Evolutionary conservation across 2,888 invertebrate species (phyloP).

Genomic region (Pyrochroa serraticornis): DNA sequence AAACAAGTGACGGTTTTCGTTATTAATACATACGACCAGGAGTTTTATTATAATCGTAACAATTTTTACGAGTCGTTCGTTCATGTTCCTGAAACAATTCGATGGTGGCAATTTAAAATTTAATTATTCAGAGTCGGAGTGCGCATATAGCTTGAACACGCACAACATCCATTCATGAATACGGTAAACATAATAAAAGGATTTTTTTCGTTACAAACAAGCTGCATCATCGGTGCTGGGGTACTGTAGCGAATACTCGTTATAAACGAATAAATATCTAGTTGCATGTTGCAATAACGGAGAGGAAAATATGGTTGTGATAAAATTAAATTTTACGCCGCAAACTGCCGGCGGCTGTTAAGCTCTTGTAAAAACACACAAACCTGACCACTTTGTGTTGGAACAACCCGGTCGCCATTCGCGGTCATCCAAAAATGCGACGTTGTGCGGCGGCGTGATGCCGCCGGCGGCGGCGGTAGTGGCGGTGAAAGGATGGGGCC

Average conservation of each 20-base stretch:
- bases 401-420: constrained; percentile 44
- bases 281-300: constrained; percentile 41
- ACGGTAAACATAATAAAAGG: constrained; percentile 43
- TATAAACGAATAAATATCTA: constrained; percentile 42
- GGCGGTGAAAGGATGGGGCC: background rate
- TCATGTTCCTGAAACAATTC: too few species aligned
- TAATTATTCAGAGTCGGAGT: constrained; percentile 36
- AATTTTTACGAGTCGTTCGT: too few species aligned
- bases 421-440: constrained; percentile 48
- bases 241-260: constrained; percentile 33
- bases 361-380: constrained; percentile 53
- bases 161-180: constrained; percentile 44
- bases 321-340: constrained; percentile 48
- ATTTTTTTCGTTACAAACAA: constrained; percentile 43
- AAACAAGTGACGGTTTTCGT: too few species aligned
- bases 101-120: background rate
- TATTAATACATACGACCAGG: too few species aligned
- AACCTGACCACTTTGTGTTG: constrained; percentile 46
- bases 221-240: constrained; percentile 36
- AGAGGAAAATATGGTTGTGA: constrained; percentile 40
- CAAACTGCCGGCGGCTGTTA: constrained; percentile 50
- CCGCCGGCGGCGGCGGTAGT: background rate
- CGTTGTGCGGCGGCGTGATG: constrained; percentile 9
- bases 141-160: constrained; percentile 36
- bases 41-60: too few species aligned